Evolutionary conservation across 2,113 vertebrate genomes (phyloP).

Genomic region (Ciconia boyciana): DNA sequence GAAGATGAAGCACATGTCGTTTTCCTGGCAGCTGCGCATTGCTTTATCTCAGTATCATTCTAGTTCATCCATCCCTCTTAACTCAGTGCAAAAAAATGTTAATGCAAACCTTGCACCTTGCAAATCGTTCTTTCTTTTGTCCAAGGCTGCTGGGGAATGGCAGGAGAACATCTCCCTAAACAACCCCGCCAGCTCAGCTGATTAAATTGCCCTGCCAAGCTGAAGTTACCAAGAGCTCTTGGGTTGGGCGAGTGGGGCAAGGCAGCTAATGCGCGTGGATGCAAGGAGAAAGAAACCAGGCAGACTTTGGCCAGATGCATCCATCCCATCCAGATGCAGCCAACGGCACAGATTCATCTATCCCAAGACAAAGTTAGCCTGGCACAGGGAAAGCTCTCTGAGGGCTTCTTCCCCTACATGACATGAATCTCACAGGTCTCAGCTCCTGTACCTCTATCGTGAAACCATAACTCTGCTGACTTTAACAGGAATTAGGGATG

Average conservation of each 20-base stretch:
- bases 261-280: background rate
- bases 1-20: background rate
- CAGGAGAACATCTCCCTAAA: background rate
- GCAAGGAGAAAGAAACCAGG: background rate
- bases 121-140: background rate
- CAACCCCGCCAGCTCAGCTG: background rate
- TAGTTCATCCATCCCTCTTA: background rate
- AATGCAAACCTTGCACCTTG: conserved; percentile 3
- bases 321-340: background rate
- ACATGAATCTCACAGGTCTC: background rate
- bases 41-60: background rate
- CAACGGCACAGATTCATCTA: background rate
- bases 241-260: background rate
- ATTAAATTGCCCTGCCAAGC: background rate
- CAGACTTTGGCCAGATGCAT: background rate
- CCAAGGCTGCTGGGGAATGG: background rate
- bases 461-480: background rate
- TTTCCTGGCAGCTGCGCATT: background rate
- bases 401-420: background rate
- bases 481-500: background rate
- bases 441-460: background rate
- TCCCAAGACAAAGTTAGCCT: background rate
- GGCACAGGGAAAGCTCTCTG: background rate
- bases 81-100: background rate
- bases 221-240: background rate